Evolutionary conservation across 2,888 invertebrate species (phyloP).

Genomic region (Acleris holmiana): DNA sequence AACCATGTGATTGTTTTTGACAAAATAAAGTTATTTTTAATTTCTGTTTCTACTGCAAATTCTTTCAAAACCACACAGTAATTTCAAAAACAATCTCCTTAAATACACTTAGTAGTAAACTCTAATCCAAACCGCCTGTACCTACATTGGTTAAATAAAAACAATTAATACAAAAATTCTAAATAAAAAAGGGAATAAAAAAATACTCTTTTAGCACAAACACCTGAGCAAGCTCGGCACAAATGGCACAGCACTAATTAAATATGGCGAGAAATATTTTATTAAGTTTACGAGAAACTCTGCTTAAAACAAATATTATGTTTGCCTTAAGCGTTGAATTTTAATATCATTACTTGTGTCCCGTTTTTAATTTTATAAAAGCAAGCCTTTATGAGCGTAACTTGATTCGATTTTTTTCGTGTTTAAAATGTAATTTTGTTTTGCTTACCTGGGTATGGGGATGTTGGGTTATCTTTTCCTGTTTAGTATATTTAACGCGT

Average conservation of each 20-base stretch:
- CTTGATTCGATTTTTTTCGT: slow-evolving; percentile 35
- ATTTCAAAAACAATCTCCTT: no score
- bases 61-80: no score
- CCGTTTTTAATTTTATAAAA: slow-evolving; percentile 81
- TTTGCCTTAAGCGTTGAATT: slow-evolving; percentile 75
- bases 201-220: slow-evolving; percentile 37
- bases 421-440: slow-evolving; percentile 32
- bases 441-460: slow-evolving; percentile 1
- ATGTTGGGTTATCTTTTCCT: slow-evolving; percentile 17
- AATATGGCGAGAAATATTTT: slow-evolving; percentile 82
- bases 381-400: slow-evolving; percentile 54
- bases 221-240: slow-evolving; percentile 68
- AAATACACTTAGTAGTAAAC: neutral
- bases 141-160: slow-evolving; percentile 7
- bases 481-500: neutral
- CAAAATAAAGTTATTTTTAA: no score
- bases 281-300: slow-evolving; percentile 79
- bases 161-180: slow-evolving; percentile 17
- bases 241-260: slow-evolving; percentile 79
- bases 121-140: neutral
- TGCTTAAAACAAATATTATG: slow-evolving; percentile 80
- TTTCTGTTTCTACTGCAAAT: no score
- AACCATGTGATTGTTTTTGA: no score
- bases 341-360: slow-evolving; percentile 80
- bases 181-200: slow-evolving; percentile 43